Percentiles rank a stretch among this genome's conserved stretches.
Conservation (phyloP, 2,797 vertebrate genomes). For the Heteromormyrus szaboi region DNA sequence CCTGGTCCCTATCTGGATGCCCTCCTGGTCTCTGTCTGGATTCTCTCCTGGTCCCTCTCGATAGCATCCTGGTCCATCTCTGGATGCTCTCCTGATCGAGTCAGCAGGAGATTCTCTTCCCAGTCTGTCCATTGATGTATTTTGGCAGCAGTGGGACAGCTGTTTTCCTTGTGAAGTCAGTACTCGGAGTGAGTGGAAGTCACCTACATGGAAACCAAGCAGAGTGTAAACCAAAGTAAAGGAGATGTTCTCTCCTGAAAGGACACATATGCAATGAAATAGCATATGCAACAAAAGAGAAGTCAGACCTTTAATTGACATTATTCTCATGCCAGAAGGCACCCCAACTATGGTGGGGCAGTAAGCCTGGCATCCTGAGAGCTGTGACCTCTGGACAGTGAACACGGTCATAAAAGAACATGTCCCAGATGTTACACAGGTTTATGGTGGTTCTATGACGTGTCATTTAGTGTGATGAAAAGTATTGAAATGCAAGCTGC, state of each 20-base stretch:
- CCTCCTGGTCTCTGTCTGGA: background rate
- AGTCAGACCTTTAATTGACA: background rate
- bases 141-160: background rate
- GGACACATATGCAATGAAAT: background rate
- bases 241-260: background rate
- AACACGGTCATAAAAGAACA: background rate
- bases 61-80: background rate
- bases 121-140: background rate
- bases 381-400: background rate
- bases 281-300: background rate
- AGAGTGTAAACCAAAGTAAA: background rate
- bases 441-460: background rate
- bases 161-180: background rate
- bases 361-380: background rate
- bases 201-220: background rate
- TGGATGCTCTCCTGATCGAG: background rate
- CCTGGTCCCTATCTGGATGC: background rate
- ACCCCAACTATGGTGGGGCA: background rate
- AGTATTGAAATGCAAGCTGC: background rate
- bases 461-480: background rate
- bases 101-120: background rate
- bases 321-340: background rate
- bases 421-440: background rate
- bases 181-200: background rate
- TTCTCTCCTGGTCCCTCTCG: background rate